A percentile compares a stretch with the other conserved stretches of the same genome.
Conservation (phyloP, 2,113 vertebrate genomes). For the Malurus melanocephalus region DNA sequence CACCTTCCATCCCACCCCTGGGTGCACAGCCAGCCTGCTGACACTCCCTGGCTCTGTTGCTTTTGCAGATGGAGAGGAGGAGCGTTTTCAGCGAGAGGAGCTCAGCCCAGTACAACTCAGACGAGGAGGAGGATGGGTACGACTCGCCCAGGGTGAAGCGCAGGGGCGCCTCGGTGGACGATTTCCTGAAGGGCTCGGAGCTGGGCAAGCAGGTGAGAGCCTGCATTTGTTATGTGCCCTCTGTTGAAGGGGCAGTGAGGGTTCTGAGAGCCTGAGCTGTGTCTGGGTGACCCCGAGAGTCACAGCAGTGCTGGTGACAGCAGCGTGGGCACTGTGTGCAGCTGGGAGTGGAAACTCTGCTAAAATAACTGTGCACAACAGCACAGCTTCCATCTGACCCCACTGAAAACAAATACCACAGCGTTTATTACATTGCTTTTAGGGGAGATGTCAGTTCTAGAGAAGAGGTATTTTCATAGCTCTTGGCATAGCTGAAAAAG, state of each 20-base stretch:
- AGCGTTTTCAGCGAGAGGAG: slow-evolving; percentile 85
- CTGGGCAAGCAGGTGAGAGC: slow-evolving; percentile 87
- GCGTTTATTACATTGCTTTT: neutral
- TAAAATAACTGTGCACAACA: neutral
- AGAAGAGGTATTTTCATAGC: neutral
- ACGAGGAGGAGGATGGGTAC: slow-evolving; percentile 88
- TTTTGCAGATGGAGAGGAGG: slow-evolving; percentile 85
- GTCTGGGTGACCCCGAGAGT: no score
- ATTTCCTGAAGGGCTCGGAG: slow-evolving; percentile 92
- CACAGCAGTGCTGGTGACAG: no score
- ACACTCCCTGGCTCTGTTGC: neutral
- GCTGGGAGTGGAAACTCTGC: neutral
- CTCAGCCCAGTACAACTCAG: slow-evolving; percentile 81
- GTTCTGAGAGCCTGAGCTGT: no score
- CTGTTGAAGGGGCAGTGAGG: no score
- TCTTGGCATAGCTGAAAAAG: neutral
- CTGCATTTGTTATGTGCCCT: neutral
- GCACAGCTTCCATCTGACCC: neutral
- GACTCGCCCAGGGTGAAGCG: slow-evolving; percentile 80
- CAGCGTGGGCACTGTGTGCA: no score
- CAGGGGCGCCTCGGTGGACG: slow-evolving; percentile 90
- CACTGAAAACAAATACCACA: neutral
- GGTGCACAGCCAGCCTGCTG: neutral
- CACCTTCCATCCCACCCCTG: neutral
- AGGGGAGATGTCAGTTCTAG: neutral